Evolutionary conservation across 1,140 invertebrate species (phyloP), one percentile per base, ranked within the genome.

Genomic region (Achroia grisella): DNA sequence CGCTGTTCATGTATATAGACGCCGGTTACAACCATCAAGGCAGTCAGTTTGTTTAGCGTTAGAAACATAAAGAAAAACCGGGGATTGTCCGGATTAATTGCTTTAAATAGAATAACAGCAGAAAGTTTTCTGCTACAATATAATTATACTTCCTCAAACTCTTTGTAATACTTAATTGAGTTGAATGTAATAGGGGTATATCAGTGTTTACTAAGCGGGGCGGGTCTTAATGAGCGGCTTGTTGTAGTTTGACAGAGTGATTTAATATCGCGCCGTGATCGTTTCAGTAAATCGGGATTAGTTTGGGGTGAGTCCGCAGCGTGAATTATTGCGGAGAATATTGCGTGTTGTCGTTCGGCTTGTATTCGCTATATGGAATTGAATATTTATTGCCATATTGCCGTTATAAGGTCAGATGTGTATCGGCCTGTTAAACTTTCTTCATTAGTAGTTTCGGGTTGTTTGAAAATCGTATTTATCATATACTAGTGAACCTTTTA

Each of bases 191-290:
- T 68, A 52, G 63, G 49, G 65, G 58, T 52, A 65, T 73, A 68
- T 70, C 59, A 51, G 57, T 65, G 54, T 69, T 71, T 63, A 60
- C 52, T 54, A 59, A 63, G 62, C 54, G 57, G 59, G 59, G 54
- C 48, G 59, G 59, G 54, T 47, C 52, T 70, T 77, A 82, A 82
- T 80, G 67, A 72, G 65, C 57, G 61, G 69, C 64, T 73, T 68
- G 73, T 74, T 68, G 66, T 68, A 75, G 71, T 77, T 73, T 80
- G 72, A 83, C 76, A 71, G 62, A 73, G 72, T 73, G 76, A 83
- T 80, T 80, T 79, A 83, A 73, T 72, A 74, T 71, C 57, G 62
- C 45, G 43, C 36, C 56, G 62, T 66, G 71, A 74, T 76, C 68
- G 76, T 73, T 76, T 71, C 70, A 74, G 54, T 77, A 71, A 71